Conservation (phyloP, 2,113 vertebrate genomes). For the Thryonomys swinderianus region DNA sequence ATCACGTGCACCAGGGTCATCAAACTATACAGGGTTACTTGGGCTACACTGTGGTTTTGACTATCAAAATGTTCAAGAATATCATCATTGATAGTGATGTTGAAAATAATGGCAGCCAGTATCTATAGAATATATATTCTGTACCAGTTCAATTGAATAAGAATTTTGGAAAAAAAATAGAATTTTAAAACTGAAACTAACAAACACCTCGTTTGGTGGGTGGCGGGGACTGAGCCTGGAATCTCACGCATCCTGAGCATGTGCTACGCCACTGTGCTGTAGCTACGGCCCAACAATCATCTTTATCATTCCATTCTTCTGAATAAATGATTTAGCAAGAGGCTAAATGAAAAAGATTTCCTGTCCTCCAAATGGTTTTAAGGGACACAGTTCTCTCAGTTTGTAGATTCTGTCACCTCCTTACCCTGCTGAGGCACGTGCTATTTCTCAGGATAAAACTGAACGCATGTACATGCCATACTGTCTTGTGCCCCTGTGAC, state of each 20-base stretch:
- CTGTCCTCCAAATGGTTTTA: neutral
- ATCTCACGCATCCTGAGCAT: neutral
- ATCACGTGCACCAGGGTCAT: neutral
- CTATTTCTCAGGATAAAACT: constrained; percentile 14
- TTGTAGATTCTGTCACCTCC: neutral
- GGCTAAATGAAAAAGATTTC: neutral
- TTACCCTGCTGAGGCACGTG: neutral
- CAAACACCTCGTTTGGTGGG: neutral
- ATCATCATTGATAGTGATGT: neutral
- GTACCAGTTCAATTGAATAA: neutral
- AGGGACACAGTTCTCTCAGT: neutral
- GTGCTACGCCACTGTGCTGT: neutral
- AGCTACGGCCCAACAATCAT: neutral
- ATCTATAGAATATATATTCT: neutral
- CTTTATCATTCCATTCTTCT: neutral
- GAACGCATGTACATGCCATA: constrained; percentile 75
- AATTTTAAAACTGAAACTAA: constrained; percentile 40
- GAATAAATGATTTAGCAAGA: neutral
- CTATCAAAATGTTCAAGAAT: neutral
- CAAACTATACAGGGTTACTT: neutral
- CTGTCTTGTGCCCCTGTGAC: constrained; percentile 66
- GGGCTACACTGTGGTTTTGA: neutral
- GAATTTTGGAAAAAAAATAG: neutral
- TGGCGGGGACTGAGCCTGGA: neutral
- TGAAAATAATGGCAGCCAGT: neutral